phyloP scores from a whole-genome alignment of 2,888 invertebrate genomes.

The Chalcis sispes region DNA sequence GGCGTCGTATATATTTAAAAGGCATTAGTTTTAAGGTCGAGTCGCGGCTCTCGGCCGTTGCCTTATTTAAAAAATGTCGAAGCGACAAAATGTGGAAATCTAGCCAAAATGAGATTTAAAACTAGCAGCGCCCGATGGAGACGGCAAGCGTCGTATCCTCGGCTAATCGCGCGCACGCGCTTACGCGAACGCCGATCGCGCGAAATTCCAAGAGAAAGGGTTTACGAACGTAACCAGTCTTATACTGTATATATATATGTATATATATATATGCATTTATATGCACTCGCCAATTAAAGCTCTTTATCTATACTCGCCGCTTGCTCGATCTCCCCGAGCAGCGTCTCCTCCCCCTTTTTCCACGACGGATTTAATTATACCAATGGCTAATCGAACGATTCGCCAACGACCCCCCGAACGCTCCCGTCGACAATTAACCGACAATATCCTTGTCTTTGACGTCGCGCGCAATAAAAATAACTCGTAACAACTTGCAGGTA shows the following conservation, averaged over 20 bases:
- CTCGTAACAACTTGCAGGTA: no score
- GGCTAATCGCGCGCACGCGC: neutral
- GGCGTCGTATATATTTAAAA: no score
- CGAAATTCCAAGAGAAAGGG: conserved; percentile 18
- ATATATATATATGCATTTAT: no score
- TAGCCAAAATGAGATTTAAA: conserved; percentile 36
- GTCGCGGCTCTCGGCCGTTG: neutral
- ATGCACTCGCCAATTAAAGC: conserved; percentile 43
- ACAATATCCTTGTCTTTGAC: no score
- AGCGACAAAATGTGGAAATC: conserved; percentile 25
- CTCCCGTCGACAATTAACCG: no score
- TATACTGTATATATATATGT: no score
- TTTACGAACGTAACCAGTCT: conserved; percentile 23
- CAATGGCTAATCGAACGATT: no score
- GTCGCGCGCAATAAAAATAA: no score
- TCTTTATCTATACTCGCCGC: conserved; percentile 36
- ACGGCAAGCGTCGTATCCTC: neutral
- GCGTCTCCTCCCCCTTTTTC: conserved; percentile 2
- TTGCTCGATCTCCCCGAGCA: neutral
- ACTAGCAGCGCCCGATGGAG: neutral
- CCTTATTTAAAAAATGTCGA: conserved; percentile 37
- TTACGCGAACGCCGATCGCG: neutral
- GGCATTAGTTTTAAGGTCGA: neutral
- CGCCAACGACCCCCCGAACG: no score
- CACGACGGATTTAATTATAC: no score